Percentiles rank a stretch among this genome's conserved stretches.
Conservation (phyloP, 2,888 invertebrate species). For the Mantis religiosa region DNA sequence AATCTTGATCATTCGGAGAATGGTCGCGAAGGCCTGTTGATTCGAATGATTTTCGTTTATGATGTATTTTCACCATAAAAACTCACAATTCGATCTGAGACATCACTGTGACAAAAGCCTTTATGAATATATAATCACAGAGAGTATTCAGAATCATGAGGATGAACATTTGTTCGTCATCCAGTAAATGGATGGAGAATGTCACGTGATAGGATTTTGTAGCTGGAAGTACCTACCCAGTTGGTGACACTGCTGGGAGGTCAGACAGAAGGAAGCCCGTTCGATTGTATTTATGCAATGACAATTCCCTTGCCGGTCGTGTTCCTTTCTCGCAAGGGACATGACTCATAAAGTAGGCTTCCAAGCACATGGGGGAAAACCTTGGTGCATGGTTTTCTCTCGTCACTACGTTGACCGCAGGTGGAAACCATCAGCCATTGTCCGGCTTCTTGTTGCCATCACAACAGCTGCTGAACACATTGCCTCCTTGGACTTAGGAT, state of each 20-base stretch:
- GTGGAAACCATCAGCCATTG: not conserved
- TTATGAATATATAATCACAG: too few species aligned
- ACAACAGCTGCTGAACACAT: not conserved
- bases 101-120: too few species aligned
- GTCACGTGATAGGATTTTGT: too few species aligned
- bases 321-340: not conserved
- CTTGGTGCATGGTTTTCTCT: not conserved
- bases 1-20: too few species aligned
- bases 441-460: not conserved
- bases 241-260: not conserved
- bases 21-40: too few species aligned
- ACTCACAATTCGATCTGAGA: too few species aligned
- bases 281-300: not conserved
- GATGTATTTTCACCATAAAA: too few species aligned
- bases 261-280: not conserved
- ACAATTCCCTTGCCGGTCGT: not conserved
- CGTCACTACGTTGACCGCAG: not conserved
- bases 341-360: not conserved
- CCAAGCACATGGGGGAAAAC: not conserved
- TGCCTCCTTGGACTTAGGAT: not conserved
- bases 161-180: too few species aligned
- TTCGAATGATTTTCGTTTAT: too few species aligned
- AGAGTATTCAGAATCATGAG: too few species aligned
- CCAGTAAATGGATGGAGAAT: too few species aligned
- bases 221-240: not conserved